A percentile compares a stretch with the other conserved stretches of the same genome.
These are phyloP conservation scores for Epizoanthus ramosus DNA, from an alignment of 92 coral and sea anemone species.

Conservation along the genomic window DNA sequence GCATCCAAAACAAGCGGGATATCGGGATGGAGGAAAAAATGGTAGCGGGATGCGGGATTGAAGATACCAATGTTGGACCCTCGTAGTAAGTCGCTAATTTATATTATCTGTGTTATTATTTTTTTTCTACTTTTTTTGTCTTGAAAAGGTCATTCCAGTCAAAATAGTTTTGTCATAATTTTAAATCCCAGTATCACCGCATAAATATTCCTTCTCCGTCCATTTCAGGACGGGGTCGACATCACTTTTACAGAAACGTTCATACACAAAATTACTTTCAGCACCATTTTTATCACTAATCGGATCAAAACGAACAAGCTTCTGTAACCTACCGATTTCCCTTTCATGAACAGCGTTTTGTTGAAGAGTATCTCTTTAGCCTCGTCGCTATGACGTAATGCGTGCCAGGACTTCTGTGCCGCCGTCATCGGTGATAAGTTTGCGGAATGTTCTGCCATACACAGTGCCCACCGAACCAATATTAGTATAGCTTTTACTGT, in stretches of 20 bases:
- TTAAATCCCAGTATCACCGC: background rate
- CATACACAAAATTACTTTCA: too few relatives aligned
- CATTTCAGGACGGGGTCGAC: background rate
- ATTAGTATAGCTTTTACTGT: constrained; percentile 64
- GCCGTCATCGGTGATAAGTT: constrained; percentile 75
- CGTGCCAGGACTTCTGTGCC: constrained; percentile 85
- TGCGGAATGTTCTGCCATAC: constrained; percentile 62
- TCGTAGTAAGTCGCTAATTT: too few relatives aligned
- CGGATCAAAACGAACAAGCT: background rate
- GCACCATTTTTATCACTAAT: too few relatives aligned
- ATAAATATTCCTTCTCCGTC: background rate
- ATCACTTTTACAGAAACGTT: too few relatives aligned
- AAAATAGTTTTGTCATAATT: background rate
- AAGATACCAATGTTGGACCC: too few relatives aligned
- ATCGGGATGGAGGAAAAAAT: too few relatives aligned
- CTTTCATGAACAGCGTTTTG: constrained; percentile 80
- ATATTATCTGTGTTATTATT: too few relatives aligned
- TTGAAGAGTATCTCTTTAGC: constrained; percentile 90
- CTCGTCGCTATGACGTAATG: constrained; percentile 73
- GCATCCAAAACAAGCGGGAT: too few relatives aligned
- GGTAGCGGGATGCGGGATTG: too few relatives aligned
- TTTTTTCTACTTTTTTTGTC: background rate
- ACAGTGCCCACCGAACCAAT: constrained; percentile 57
- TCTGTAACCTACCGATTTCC: constrained; percentile 74
- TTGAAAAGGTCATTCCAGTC: background rate